Evolutionary conservation across 2,888 invertebrate genomes (phyloP), one percentile per base, ranked within the genome.

Genomic region (Yponomeuta sedellus): DNA sequence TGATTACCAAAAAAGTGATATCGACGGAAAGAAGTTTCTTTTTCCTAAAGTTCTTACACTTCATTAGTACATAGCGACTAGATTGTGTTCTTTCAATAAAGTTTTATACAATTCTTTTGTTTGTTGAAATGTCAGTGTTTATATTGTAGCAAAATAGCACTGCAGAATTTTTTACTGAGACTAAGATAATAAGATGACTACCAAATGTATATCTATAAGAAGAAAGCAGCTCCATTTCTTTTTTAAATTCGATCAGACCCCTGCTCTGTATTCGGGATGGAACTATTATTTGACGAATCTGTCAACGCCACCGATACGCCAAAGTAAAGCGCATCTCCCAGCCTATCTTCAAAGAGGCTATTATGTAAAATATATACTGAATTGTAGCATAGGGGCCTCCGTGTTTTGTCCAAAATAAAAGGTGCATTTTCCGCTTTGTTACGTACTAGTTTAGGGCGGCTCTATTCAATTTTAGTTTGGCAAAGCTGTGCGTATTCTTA

Each of bases 201-300:
- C 34, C 8, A 52, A 16, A 52, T 12, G 16, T 52, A 52, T 52
- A 12, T 52, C 44, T 52, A 16, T 12, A 52, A 4, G 16, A 16
- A 52, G 44, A 52, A 52, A 52, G 3, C 16, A 52, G 44, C 44
- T 52, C 34, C 44, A 52, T 52, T 5, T 52, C 44, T 52, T 52
- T 80, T n/a, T 77, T 74, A 83, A 83, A 83, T 84, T 83, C 77
- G 80, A 83, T 84, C 66, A 58, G 66, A 71, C 71, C 70, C 67
- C 72, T 75, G 71, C 77, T 78, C 77, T 77, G 74, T 78, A 76
- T 76, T 77, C 76, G 68, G 71, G 70, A 74, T 71, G 69, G 69
- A 71, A 71, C 73, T 70, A 77, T 81, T 78, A 78, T 70, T 69
- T 56, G 70, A 67, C 66, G 73, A 76, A 75, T 76, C 71, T 73